These are phyloP conservation scores for Sphaerodactylus townsendi DNA, from an alignment of 2,113 vertebrate genomes.

Conservation along the genomic window DNA sequence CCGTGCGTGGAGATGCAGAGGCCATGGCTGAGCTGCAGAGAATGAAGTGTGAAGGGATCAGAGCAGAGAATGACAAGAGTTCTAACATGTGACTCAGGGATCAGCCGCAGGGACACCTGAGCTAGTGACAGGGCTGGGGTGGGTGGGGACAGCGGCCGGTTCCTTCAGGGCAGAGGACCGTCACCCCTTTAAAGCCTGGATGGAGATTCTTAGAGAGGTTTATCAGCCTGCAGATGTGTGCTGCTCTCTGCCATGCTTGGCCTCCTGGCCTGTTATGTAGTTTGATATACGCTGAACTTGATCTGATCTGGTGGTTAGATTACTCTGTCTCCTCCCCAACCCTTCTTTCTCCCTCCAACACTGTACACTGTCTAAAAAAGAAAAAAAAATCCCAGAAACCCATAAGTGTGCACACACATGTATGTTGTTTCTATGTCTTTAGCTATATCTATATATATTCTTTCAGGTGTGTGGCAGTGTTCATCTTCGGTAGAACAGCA, in stretches of 20 bases:
- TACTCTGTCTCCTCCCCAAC: background rate
- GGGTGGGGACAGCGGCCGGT: background rate
- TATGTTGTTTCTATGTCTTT: too few relatives aligned
- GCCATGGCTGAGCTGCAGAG: constrained; percentile 57
- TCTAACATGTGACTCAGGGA: constrained; percentile 22
- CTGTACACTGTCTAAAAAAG: background rate
- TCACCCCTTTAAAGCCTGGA: background rate
- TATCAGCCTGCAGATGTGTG: too few relatives aligned
- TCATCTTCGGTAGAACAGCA: too few relatives aligned
- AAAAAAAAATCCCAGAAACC: too few relatives aligned
- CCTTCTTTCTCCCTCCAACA: background rate
- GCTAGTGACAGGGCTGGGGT: constrained; percentile 7
- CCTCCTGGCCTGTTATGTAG: background rate
- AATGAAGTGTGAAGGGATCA: constrained; percentile 13
- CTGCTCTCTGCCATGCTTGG: background rate
- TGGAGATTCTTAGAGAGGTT: background rate
- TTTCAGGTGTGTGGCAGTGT: too few relatives aligned
- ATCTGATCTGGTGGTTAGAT: background rate
- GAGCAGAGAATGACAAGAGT: background rate
- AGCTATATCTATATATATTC: too few relatives aligned
- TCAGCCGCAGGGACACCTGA: background rate
- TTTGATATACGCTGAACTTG: background rate
- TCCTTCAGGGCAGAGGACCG: too few relatives aligned
- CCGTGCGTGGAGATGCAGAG: constrained; percentile 45
- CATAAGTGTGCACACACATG: too few relatives aligned